phyloP scores from a whole-genome alignment of 2,888 invertebrate species.

The Caenorhabditis panamensis region DNA sequence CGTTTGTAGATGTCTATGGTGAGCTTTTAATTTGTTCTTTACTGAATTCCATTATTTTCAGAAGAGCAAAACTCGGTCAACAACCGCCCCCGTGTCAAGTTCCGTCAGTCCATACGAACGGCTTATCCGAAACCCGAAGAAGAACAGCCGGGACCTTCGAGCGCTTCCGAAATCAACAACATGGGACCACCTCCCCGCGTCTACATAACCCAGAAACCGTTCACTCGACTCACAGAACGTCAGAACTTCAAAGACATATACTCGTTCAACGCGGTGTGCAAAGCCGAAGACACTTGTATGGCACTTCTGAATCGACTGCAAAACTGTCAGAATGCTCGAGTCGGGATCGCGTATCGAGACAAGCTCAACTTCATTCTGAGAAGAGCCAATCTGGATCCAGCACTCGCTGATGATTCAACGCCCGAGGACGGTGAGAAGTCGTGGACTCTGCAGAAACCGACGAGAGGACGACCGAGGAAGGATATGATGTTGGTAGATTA shows the following conservation, averaged over 20 bases:
- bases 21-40: not conserved
- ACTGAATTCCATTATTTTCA: not conserved
- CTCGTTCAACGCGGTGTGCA: slow-evolving; percentile 56
- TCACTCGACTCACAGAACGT: slow-evolving; percentile 41
- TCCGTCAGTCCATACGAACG: slow-evolving; percentile 21
- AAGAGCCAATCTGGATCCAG: slow-evolving; percentile 31
- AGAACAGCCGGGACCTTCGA: not conserved
- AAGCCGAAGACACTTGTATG: slow-evolving; percentile 50
- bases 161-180: not conserved
- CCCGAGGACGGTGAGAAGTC: slow-evolving; percentile 27
- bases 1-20: slow-evolving; percentile 46
- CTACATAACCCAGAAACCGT: slow-evolving; percentile 18
- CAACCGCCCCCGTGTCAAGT: slow-evolving; percentile 2
- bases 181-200: slow-evolving; percentile 19
- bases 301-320: slow-evolving; percentile 44
- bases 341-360: slow-evolving; percentile 50
- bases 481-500: not conserved
- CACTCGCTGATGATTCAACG: slow-evolving; percentile 11
- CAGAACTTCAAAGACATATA: slow-evolving; percentile 54
- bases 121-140: slow-evolving; percentile 13
- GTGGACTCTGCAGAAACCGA: slow-evolving; percentile 38
- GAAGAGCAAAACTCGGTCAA: not conserved
- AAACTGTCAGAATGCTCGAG: slow-evolving; percentile 38
- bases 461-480: slow-evolving; percentile 46
- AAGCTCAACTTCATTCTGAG: slow-evolving; percentile 38